A percentile compares a stretch with the other conserved stretches of the same genome.
phyloP scores from a whole-genome alignment of 2,113 vertebrate genomes.

The Pseudorhombus dupliciocellatus region DNA sequence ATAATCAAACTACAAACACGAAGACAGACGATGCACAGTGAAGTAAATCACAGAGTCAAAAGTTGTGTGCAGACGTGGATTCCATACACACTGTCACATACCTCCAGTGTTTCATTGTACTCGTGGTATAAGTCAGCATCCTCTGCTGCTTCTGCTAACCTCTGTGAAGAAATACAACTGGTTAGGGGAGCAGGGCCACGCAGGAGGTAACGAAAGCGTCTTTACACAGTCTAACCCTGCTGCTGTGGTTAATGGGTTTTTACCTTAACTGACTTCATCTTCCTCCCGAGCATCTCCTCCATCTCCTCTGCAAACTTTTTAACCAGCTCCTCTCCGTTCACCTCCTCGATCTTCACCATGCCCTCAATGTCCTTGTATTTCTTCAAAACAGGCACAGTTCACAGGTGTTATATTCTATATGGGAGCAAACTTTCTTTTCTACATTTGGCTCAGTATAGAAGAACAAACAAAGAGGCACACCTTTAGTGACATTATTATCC shows the following conservation, averaged over 20 bases:
- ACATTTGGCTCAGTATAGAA: background rate
- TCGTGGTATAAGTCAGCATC: slow-evolving; percentile 92
- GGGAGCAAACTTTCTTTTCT: background rate
- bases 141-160: slow-evolving; percentile 90
- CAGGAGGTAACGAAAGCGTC: background rate
- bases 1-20: slow-evolving; percentile 87
- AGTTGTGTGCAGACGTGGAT: background rate
- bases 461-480: background rate
- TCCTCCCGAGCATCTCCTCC: slow-evolving; percentile 93
- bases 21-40: background rate
- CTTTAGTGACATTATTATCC: too few relatives aligned
- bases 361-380: slow-evolving; percentile 93
- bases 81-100: slow-evolving; percentile 63
- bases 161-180: slow-evolving; percentile 73
- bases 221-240: background rate
- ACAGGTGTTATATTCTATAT: background rate
- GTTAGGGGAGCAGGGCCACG: background rate
- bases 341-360: slow-evolving; percentile 88
- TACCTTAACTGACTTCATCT: slow-evolving; percentile 94
- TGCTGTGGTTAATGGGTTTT: background rate
- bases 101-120: slow-evolving; percentile 89
- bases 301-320: slow-evolving; percentile 92
- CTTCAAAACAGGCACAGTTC: slow-evolving; percentile 67
- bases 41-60: too few relatives aligned
- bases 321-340: slow-evolving; percentile 91